phyloP scores from a whole-genome alignment of 1,140 invertebrate species.

The Neotoxoptera formosana region DNA sequence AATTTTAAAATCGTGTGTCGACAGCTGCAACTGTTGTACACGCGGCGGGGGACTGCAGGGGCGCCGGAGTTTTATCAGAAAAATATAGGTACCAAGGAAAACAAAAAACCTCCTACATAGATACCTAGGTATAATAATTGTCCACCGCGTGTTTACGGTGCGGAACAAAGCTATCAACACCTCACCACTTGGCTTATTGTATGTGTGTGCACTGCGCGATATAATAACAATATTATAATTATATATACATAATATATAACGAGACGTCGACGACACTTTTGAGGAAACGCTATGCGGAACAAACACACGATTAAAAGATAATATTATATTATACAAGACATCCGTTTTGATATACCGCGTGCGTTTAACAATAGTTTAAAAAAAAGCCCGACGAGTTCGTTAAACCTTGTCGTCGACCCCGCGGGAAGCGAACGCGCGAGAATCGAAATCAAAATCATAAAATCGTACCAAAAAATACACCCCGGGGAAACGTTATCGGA shows the following conservation, averaged over 20 bases:
- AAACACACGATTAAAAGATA: slow-evolving; percentile 37
- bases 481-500: slow-evolving; percentile 54
- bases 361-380: background rate
- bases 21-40: background rate
- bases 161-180: slow-evolving; percentile 34
- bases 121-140: too few species aligned
- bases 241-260: background rate
- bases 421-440: too few species aligned
- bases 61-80: background rate
- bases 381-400: background rate
- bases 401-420: background rate
- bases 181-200: background rate
- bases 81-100: background rate
- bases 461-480: slow-evolving; percentile 47
- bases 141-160: slow-evolving; percentile 17
- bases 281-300: slow-evolving; percentile 23
- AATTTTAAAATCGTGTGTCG: background rate
- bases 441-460: background rate
- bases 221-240: background rate
- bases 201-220: background rate
- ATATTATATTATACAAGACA: slow-evolving; percentile 6
- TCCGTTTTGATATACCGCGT: slow-evolving; percentile 11
- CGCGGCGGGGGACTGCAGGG: too few species aligned
- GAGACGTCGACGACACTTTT: background rate
- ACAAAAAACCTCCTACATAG: background rate